Evolutionary conservation across 2,797 vertebrate genomes (phyloP), one percentile per base, ranked within the genome.

Genomic region (Acanthurus lineatus): DNA sequence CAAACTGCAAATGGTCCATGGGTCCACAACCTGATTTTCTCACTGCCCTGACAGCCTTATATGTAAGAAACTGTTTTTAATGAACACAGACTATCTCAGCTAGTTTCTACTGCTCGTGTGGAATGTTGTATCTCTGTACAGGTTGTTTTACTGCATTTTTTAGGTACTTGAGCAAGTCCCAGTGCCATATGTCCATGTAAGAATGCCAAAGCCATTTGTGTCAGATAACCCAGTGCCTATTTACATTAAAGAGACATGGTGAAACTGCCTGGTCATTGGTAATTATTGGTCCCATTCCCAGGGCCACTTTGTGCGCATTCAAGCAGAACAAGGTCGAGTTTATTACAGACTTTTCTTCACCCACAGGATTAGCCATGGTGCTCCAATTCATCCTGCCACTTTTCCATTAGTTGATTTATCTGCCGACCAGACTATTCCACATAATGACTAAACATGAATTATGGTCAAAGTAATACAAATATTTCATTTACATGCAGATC

Each of bases 241-340:
- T 91, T 92, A 89, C 90, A 96, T 94, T 94, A 95, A 95, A 95
- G 85, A 77, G 87, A 92, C 82, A 86, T 86, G 80, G 74, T 78
- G 76, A 92, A 92, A 86, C 68, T 78, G 77, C 62, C 78, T 84
- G 83, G 83, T 85, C 90, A 79, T 75, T 89, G 79, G 79, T 92
- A 76, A 85, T 93, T 91, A 90, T 90, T 92, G 84, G 74, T 82
- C 72, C 79, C 66, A 68, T 90, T 84, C 73, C 64, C 56, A 40
- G 25, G 76, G 62, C 64, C 72, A 64, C 86, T 90, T 68, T 75
- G 69, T 81, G 85, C 53, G 72, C 62, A 8, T 75, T 84, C 60
- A 82, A 47, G 67, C 74, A 77, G 85, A 89, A 79, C 87, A 85
- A 88, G 80, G 76, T 85, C 49, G 42, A 85, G 62, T 90, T 92